Conservation (phyloP, 2,888 invertebrate genomes). For the Coremacera marginata region DNA sequence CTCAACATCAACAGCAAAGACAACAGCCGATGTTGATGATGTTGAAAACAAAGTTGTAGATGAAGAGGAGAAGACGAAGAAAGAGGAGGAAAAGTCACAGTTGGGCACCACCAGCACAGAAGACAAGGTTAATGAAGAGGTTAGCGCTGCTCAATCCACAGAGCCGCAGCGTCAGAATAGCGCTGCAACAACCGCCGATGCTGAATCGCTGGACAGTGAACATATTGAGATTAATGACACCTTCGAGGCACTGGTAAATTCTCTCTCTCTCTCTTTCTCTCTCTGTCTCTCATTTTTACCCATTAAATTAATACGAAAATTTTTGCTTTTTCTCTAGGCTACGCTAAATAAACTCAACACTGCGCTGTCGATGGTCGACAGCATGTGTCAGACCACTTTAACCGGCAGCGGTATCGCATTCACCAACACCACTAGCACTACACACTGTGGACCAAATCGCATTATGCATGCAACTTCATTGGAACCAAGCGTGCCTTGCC, state of each 20-base stretch:
- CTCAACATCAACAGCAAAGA: not conserved
- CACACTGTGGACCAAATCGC: constrained; percentile 68
- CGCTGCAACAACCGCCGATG: constrained; percentile 42
- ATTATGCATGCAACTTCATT: constrained; percentile 68
- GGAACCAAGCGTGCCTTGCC: constrained; percentile 74
- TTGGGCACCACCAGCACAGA: not conserved
- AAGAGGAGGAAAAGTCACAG: not conserved
- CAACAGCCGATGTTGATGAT: not conserved
- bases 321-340: constrained; percentile 39
- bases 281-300: too few relatives aligned
- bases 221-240: constrained; percentile 62
- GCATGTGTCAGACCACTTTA: constrained; percentile 53
- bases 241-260: constrained; percentile 62
- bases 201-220: constrained; percentile 50
- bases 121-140: not conserved
- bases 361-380: constrained; percentile 55
- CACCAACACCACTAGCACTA: constrained; percentile 34
- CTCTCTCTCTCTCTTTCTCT: too few relatives aligned
- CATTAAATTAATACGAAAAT: too few relatives aligned
- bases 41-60: constrained; percentile 12
- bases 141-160: not conserved
- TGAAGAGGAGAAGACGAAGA: constrained; percentile 21
- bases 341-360: constrained; percentile 51
- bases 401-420: constrained; percentile 2
- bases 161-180: constrained; percentile 47